phyloP scores from a whole-genome alignment of 2,113 vertebrate species.

The Hemicordylus capensis region DNA sequence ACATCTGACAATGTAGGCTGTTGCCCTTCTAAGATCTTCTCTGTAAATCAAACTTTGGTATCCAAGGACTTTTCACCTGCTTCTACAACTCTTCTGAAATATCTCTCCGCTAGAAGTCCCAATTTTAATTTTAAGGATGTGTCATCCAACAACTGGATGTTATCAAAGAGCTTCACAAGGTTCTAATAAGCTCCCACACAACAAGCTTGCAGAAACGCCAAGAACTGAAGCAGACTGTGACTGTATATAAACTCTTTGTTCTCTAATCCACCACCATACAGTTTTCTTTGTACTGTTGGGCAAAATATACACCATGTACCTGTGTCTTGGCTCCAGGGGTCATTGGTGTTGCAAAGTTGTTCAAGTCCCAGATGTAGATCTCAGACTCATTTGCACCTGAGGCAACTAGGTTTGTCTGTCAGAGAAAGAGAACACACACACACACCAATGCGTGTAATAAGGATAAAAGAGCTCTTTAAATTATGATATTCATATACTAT shows the following conservation, averaged over 20 bases:
- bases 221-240: not conserved
- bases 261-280: not conserved
- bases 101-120: rapidly evolving
- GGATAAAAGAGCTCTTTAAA: not conserved
- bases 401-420: constrained; percentile 90
- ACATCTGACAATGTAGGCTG: not conserved
- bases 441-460: not conserved
- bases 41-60: not conserved
- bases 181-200: not conserved
- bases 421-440: constrained; percentile 36
- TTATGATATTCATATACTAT: too few relatives aligned
- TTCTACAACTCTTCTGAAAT: not conserved
- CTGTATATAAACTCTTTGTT: not conserved
- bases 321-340: constrained; percentile 95
- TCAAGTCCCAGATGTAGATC: constrained; percentile 99
- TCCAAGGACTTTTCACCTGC: not conserved
- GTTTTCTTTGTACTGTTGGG: not conserved
- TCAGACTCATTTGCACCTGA: constrained; percentile 98
- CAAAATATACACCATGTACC: constrained; percentile 70
- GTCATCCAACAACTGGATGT: not conserved
- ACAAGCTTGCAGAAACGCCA: not conserved
- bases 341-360: constrained; percentile 94
- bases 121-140: not conserved
- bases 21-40: not conserved
- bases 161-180: not conserved